Percentiles rank a stretch among this genome's conserved stretches.
These are phyloP conservation scores for Liasis olivaceus DNA, from an alignment of 2,797 vertebrate species.

Conservation along the genomic window DNA sequence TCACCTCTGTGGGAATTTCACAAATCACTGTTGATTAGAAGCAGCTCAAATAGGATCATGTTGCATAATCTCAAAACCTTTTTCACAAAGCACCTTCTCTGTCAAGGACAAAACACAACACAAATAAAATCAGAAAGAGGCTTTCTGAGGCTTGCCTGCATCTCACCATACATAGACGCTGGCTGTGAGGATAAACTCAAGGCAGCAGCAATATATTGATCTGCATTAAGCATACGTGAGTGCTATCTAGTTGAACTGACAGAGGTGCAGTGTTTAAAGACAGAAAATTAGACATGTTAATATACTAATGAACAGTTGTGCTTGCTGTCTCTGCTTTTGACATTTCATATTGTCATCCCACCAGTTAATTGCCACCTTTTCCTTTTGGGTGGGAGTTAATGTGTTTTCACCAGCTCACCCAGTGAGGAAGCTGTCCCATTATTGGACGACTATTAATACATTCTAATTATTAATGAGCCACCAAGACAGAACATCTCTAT, in stretches of 20 bases:
- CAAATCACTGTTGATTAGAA: conserved; percentile 54
- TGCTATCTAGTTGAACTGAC: conserved; percentile 61
- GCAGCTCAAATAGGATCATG: conserved; percentile 22
- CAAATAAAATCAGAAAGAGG: not conserved
- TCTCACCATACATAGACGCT: not conserved
- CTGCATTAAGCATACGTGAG: conserved; percentile 64
- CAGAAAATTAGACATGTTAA: conserved; percentile 72
- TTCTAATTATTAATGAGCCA: conserved; percentile 64
- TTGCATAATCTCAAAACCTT: conserved; percentile 53
- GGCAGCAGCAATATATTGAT: conserved; percentile 59
- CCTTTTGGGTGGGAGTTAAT: conserved; percentile 63
- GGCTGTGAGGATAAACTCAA: conserved; percentile 46
- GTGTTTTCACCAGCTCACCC: conserved; percentile 61
- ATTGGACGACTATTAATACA: conserved; percentile 58
- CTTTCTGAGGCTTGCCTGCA: conserved; percentile 12
- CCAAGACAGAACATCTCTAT: not conserved
- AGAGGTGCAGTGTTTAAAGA: conserved; percentile 67
- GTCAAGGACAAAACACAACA: conserved; percentile 48
- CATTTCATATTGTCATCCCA: conserved; percentile 67
- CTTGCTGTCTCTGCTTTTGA: conserved; percentile 67
- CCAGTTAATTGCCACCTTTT: conserved; percentile 63
- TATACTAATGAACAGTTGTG: conserved; percentile 70
- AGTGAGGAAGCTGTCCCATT: conserved; percentile 54
- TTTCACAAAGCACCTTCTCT: conserved; percentile 48
- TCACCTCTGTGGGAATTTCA: conserved; percentile 27